Base-by-base conservation (phyloP, 1,140 invertebrate genomes). In the Druon quercuslanigerum region DNA sequence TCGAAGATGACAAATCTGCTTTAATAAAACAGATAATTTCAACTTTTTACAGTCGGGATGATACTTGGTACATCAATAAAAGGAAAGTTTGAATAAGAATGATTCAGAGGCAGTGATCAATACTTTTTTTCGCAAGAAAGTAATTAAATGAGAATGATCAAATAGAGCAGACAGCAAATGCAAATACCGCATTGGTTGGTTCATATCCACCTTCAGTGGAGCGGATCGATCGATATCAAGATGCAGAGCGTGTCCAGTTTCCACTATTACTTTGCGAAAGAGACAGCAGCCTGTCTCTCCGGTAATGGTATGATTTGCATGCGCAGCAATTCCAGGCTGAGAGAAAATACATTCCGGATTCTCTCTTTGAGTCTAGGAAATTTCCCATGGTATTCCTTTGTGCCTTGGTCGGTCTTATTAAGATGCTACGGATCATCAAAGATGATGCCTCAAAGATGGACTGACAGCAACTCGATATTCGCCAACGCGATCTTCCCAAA, bases 321-420 rank as follows among this genome's bases (percentile, higher is more conserved):
- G 19, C n/a, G 52, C 52, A 54, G 52, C 52, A 54, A 54, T 54
- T 54, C 16, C 52, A n/a, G 17, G 17, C 52, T 19, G 20, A 16
- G 60, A 75, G 73, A 75, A 54, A 60, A 60, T 74, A 56, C 73
- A 60, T 50, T 60, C 14, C 33, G 73, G 56, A 56, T 79, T 73
- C 78, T 81, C 82, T 86, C 87, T 87, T 88, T 84, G 82, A 86
- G 80, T 86, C 79, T 82, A 80, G 78, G 82, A 84, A 85, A 84
- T 84, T 83, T 72, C 74, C 73, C 56, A 73, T 82, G 79, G 80
- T 54, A 83, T 81, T 79, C 85, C 86, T 88, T 88, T 88, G 86
- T 88, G 77, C 78, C 83, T 72, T 72, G 75, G 81, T 80, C 76
- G 74, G 82, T 83, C 80, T 81, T 83, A 87, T 85, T 86, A 85